These are phyloP conservation scores for Bacillus rossius DNA, from an alignment of 1,140 invertebrate species.

Conservation along the genomic window DNA sequence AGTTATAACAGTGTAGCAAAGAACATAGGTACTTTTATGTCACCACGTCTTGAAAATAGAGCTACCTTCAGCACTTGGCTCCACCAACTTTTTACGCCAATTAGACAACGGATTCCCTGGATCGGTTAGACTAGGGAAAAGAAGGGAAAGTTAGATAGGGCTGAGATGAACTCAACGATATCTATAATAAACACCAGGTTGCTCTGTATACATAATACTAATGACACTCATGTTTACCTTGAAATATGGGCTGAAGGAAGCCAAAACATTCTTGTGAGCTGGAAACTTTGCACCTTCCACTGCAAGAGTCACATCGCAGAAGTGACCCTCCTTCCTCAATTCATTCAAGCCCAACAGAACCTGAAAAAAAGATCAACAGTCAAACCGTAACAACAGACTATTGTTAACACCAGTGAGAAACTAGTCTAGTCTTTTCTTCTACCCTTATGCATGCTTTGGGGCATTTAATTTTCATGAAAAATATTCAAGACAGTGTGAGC, in stretches of 20 bases:
- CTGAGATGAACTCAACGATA: too few species aligned
- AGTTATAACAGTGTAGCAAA: too few species aligned
- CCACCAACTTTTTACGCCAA: too few species aligned
- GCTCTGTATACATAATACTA: too few species aligned
- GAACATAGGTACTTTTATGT: too few species aligned
- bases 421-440: not conserved
- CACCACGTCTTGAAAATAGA: too few species aligned
- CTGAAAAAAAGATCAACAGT: conserved; percentile 26
- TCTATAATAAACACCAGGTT: too few species aligned
- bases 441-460: not conserved
- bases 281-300: conserved; percentile 44
- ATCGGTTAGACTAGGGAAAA: too few species aligned
- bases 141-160: too few species aligned
- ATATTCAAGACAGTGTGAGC: not conserved
- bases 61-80: too few species aligned
- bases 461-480: not conserved
- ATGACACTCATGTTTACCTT: too few species aligned
- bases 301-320: conserved; percentile 46
- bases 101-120: too few species aligned
- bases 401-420: not conserved
- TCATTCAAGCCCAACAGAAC: conserved; percentile 49
- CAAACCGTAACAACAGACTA: conserved; percentile 6
- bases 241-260: conserved; percentile 48
- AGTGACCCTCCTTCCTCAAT: conserved; percentile 42
- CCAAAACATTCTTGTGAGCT: conserved; percentile 47